A percentile compares a stretch with the other conserved stretches of the same genome.
These are phyloP conservation scores for Omphaloscelis lunosa DNA, from an alignment of 2,888 invertebrate species.

Conservation along the genomic window DNA sequence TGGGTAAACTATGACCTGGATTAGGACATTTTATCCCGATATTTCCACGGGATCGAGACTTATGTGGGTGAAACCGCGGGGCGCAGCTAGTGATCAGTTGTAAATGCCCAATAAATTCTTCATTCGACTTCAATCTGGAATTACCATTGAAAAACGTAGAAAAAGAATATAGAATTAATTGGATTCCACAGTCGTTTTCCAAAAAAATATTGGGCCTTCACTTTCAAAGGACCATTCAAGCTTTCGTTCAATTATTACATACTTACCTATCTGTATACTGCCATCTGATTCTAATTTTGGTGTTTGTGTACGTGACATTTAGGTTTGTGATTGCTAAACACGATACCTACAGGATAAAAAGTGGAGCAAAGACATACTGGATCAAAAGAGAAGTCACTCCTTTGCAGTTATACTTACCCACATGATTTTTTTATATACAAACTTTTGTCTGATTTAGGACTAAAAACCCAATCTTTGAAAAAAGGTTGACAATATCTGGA, in stretches of 20 bases:
- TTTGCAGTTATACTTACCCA: neutral
- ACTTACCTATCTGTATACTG: neutral
- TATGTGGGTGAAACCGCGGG: no score
- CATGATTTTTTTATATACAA: neutral
- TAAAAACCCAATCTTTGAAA: neutral
- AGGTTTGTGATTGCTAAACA: neutral
- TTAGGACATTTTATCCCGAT: no score
- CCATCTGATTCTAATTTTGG: neutral
- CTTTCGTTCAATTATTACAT: neutral
- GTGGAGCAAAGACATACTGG: neutral
- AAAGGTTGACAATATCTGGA: neutral
- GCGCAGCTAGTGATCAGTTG: no score
- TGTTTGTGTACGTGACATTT: neutral
- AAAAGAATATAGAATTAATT: slow-evolving; percentile 18
- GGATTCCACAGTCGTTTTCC: slow-evolving; percentile 6
- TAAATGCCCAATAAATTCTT: slow-evolving; percentile 16
- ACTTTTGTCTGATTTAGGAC: neutral
- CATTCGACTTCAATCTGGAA: neutral
- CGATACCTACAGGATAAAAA: neutral
- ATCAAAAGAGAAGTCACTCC: neutral
- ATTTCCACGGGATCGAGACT: no score
- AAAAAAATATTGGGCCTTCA: neutral
- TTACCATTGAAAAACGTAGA: neutral
- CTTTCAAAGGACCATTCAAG: neutral
- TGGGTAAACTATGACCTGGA: no score